Base-by-base conservation (phyloP, 1,140 invertebrate species). In the Ctenoplectra terminalis region DNA sequence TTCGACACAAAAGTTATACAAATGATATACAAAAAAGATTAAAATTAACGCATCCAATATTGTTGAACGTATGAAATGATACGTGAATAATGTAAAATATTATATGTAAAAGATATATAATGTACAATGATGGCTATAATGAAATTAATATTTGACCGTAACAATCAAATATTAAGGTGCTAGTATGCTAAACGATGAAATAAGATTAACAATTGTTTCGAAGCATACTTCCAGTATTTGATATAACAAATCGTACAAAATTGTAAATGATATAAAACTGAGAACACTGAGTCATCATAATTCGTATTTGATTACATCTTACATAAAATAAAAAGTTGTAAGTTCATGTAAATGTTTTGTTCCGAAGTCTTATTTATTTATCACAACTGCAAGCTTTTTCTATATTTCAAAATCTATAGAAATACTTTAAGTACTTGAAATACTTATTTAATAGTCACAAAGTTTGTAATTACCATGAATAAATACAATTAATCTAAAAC, bases 321-420 rank as follows among this genome's bases (percentile, higher is more conserved):
- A 54, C 34, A 15, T 34, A 7, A 70, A 67, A 54, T 31, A 67
- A 34, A n/a, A 64, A 66, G 13, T 71, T 48, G 3, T 48, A 20
- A 20, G 50, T 71, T 60, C 17, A 3, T 61, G 15, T 13, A 69
- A 17, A 46, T 17, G 20, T 67, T 67, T 67, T 48, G 40, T 11
- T 56, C 17, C 11, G n/a, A 67, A 43, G 29, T 46, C 3, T 76
- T 64, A 54, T 34, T 58, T 69, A 4, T 50, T 48, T 60, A 78
- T 71, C 17, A 70, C 75, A 60, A 58, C 31, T 48, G 40, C 20
- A 58, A 70, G 31, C 15, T 26, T n/a, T 26, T 40, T 34, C 1
- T 60, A 71, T 71, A 60, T 34, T 48, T 78, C 23, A 78, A 74
- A 48, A 37, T 20, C 48, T 52, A 26, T 48, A 50, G 58, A 29